Evolutionary conservation across 2,888 invertebrate species (phyloP).

Genomic region (Caenorhabditis sinica): DNA sequence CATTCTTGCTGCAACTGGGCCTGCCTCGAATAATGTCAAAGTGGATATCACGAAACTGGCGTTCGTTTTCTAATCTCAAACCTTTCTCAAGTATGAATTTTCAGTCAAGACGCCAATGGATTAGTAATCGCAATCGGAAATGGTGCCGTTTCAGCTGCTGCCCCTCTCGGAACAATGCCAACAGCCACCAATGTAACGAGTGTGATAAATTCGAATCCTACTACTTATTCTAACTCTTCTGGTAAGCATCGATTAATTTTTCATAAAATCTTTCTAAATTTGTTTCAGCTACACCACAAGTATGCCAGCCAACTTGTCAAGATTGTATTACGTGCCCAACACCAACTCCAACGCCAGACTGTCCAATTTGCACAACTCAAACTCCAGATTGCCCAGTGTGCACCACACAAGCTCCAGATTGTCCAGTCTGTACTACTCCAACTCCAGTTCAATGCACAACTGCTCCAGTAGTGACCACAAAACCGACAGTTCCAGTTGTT

Average conservation of each 20-base stretch:
- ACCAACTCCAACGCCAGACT: background rate
- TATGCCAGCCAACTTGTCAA: constrained; percentile 14
- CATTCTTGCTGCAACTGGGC: constrained; percentile 26
- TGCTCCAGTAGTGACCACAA: background rate
- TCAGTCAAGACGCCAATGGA: constrained; percentile 11
- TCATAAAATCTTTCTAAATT: background rate
- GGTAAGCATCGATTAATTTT: background rate
- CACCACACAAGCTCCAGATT: constrained; percentile 11
- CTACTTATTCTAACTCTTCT: constrained; percentile 4
- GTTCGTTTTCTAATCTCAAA: constrained; percentile 21
- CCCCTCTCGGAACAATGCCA: background rate
- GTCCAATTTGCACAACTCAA: constrained; percentile 15
- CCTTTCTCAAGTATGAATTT: background rate
- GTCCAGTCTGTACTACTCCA: constrained; percentile 12
- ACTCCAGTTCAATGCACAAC: background rate
- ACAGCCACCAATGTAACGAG: background rate
- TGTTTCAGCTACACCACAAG: constrained; percentile 38
- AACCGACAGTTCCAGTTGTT: background rate
- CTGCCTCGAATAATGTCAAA: constrained; percentile 24
- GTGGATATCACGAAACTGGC: constrained; percentile 31
- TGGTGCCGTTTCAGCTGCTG: constrained; percentile 30
- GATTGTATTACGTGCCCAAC: background rate
- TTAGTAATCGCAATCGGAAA: constrained; percentile 23
- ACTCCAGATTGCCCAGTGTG: constrained; percentile 7
- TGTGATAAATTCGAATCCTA: constrained; percentile 10